Evolutionary conservation across 2,113 vertebrate genomes (phyloP), one percentile per base, ranked within the genome.

Genomic region (rat (Rattus norvegicus)): DNA sequence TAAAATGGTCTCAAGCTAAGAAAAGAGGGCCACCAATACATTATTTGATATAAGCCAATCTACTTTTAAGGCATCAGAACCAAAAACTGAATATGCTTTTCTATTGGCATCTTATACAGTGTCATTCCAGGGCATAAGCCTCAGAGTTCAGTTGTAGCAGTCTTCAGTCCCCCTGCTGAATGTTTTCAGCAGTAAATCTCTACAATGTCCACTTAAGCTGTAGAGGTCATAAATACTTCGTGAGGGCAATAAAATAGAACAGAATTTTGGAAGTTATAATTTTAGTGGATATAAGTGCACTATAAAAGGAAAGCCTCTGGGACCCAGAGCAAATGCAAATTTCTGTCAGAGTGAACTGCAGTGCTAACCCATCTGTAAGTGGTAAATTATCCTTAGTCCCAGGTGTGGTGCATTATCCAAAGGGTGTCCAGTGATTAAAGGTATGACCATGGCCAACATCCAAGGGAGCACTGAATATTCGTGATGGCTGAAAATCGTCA

Each of bases 191-290:
- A 98, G 96, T 99, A 98, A 99, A 99, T 99, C 98, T 99, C 92
- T 95, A 97, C 97, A 98, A 98, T 96, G 98, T 98, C 98, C 97
- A 98, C 97, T 99, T 98, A 98, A 98, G 93, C 97, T 97, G 98
- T 95, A 96, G 97, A 98, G 94, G 95, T 98, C 98, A 98, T 98
- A 99, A 98, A 99, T 98, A 98, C 98, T 98, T 98, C 97, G 36
- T 36, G 76, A 97, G 98, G 98, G 98, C 97, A 97, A 97, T 99
- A 99, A 99, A 99, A 98, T 94, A 97, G 97, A 98, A 97, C 98
- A 98, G 98, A 98, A 99, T 98, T 98, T 99, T 99, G 98, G 98
- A 99, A 98, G 98, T 98, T 98, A 98, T 98, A 98, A 98, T 98
- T 99, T 98, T 98, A 98, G 98, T 98, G 98, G 98, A 98, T 98